These are phyloP conservation scores for Calypte anna DNA, from an alignment of 2,113 vertebrate species.

Conservation along the genomic window DNA sequence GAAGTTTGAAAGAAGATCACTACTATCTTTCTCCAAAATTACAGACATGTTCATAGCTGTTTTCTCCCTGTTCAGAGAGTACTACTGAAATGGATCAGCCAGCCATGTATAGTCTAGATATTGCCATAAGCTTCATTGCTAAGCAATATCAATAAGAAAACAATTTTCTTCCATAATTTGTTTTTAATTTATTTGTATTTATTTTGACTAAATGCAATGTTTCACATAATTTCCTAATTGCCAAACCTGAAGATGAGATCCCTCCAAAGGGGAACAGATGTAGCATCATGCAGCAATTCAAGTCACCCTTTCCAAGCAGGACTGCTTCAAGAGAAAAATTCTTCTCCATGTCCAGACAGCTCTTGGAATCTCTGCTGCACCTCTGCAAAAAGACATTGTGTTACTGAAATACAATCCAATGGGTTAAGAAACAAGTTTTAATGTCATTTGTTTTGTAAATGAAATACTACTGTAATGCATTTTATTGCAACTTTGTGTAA, in stretches of 20 bases:
- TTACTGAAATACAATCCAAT: conserved; percentile 64
- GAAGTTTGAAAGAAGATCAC: conserved; percentile 73
- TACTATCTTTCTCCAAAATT: conserved; percentile 68
- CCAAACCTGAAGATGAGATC: not conserved
- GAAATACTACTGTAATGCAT: conserved; percentile 66
- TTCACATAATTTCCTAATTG: not conserved
- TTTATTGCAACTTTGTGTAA: conserved; percentile 45
- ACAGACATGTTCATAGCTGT: conserved; percentile 44
- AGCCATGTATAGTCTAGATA: not conserved
- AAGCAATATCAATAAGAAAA: not conserved
- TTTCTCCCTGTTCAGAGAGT: conserved; percentile 65
- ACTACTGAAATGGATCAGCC: conserved; percentile 55
- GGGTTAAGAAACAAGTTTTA: conserved; percentile 52
- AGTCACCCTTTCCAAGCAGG: not conserved
- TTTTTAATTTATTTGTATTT: conserved; percentile 67
- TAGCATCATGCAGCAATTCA: not conserved
- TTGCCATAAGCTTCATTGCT: not conserved
- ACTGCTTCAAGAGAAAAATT: not conserved
- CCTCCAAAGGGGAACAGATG: not conserved
- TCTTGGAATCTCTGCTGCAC: not conserved
- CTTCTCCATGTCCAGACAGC: not conserved
- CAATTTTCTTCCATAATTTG: not conserved
- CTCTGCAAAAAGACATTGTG: conserved; percentile 3
- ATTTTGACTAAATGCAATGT: conserved; percentile 31
- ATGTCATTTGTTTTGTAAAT: conserved; percentile 71